phyloP scores from a whole-genome alignment of 2,888 invertebrate species.

The Napeogenes sylphis region DNA sequence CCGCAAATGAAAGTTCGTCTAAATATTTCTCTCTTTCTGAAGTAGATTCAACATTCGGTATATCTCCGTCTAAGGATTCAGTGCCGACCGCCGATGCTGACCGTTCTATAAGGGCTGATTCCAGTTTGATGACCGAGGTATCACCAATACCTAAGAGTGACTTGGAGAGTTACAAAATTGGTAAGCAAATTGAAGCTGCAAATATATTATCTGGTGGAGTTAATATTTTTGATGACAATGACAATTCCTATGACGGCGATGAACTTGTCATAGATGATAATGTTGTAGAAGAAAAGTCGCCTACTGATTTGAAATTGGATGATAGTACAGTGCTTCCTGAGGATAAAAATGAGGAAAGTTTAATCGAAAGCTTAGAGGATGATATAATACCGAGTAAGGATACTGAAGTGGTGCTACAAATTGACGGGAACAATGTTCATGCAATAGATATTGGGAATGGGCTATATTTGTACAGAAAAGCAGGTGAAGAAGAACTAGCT shows the following conservation, averaged over 20 bases:
- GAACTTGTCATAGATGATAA: conserved; percentile 73
- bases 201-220: conserved; percentile 72
- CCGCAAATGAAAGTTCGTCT: conserved; percentile 66
- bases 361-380: conserved; percentile 42
- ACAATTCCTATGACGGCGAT: conserved; percentile 72
- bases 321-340: conserved; percentile 37
- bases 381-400: conserved; percentile 56
- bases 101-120: conserved; percentile 40
- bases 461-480: conserved; percentile 66
- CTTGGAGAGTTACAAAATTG: conserved; percentile 62
- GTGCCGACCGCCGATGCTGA: conserved; percentile 45
- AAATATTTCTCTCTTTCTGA: conserved; percentile 70
- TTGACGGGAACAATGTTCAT: conserved; percentile 71
- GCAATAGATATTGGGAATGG: conserved; percentile 73
- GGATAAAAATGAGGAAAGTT: conserved; percentile 40
- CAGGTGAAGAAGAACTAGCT: conserved; percentile 64
- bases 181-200: conserved; percentile 69
- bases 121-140: conserved; percentile 55
- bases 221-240: conserved; percentile 72
- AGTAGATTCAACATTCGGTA: conserved; percentile 61
- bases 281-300: conserved; percentile 52
- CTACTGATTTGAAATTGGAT: conserved; percentile 40
- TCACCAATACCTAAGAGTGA: conserved; percentile 62
- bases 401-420: conserved; percentile 66
- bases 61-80: conserved; percentile 56